These are phyloP conservation scores for Chlorodrepanis virens DNA, from an alignment of 2,113 vertebrate species.

Conservation along the genomic window DNA sequence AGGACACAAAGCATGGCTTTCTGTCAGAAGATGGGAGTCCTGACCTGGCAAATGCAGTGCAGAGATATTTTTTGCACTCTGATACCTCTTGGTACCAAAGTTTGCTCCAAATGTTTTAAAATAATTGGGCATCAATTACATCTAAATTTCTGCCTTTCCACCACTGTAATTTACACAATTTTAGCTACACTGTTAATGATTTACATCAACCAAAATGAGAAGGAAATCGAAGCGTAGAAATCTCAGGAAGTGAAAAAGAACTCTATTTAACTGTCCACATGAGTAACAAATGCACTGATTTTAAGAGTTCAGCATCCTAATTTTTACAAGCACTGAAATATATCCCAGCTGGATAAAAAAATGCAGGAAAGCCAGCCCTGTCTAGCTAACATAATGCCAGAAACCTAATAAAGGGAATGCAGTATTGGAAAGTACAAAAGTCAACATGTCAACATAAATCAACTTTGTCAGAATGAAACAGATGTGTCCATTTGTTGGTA, in stretches of 20 bases:
- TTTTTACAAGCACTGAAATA: neutral
- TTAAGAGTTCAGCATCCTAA: neutral
- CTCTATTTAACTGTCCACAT: neutral
- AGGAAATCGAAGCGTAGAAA: neutral
- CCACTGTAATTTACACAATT: neutral
- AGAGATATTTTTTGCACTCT: neutral
- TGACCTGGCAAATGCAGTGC: neutral
- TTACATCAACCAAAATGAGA: neutral
- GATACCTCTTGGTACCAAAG: neutral
- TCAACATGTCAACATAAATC: conserved; percentile 57
- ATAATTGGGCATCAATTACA: neutral
- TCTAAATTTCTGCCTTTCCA: neutral
- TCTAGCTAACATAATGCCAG: conserved; percentile 1
- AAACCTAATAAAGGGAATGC: conserved; percentile 30
- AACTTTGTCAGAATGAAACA: conserved; percentile 51
- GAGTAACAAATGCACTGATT: neutral
- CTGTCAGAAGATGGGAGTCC: neutral
- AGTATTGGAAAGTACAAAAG: conserved; percentile 42
- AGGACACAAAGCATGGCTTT: neutral
- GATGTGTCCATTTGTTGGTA: conserved; percentile 49
- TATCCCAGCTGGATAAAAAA: neutral
- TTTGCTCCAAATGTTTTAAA: neutral
- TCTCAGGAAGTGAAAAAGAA: neutral
- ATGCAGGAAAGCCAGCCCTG: neutral
- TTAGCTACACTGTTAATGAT: neutral